These are phyloP conservation scores for Drosophila willistoni DNA, from an alignment of 1,140 invertebrate species.

Conservation along the genomic window DNA sequence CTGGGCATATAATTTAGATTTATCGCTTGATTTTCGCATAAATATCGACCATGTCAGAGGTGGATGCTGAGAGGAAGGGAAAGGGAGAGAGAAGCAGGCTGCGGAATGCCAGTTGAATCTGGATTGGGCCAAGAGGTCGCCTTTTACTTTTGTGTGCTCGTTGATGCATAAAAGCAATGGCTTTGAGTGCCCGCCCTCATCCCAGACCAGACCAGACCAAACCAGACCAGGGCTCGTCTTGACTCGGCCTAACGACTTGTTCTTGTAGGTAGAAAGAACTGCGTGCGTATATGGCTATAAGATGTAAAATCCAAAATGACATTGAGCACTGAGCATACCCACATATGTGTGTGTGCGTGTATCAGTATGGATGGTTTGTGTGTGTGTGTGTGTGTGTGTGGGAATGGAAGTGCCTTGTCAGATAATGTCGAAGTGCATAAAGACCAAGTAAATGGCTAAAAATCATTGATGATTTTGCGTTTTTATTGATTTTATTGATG, in stretches of 20 bases:
- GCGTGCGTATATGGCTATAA: slow-evolving; percentile 23
- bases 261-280: slow-evolving; percentile 33
- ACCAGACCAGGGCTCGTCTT: not conserved
- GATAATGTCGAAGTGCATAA: slow-evolving; percentile 59
- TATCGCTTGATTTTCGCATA: slow-evolving; percentile 77
- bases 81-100: no score
- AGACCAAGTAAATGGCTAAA: slow-evolving; percentile 52
- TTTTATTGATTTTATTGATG: slow-evolving; percentile 55
- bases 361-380: slow-evolving; percentile 10
- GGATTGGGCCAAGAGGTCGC: slow-evolving; percentile 12
- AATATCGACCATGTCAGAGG: slow-evolving; percentile 70
- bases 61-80: not conserved
- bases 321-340: slow-evolving; percentile 34
- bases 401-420: slow-evolving; percentile 36
- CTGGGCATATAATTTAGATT: slow-evolving; percentile 78
- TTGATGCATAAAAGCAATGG: slow-evolving; percentile 71
- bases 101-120: not conserved
- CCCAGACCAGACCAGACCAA: no score
- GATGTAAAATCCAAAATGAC: slow-evolving; percentile 68
- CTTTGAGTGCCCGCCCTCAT: slow-evolving; percentile 51
- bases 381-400: not conserved
- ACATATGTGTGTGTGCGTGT: slow-evolving; percentile 4
- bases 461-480: slow-evolving; percentile 58
- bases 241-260: slow-evolving; percentile 68
- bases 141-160: slow-evolving; percentile 68